Percentiles rank a stretch among this genome's conserved stretches.
phyloP scores from a whole-genome alignment of 2,113 vertebrate species.

The Ctenodactylus gundi region DNA sequence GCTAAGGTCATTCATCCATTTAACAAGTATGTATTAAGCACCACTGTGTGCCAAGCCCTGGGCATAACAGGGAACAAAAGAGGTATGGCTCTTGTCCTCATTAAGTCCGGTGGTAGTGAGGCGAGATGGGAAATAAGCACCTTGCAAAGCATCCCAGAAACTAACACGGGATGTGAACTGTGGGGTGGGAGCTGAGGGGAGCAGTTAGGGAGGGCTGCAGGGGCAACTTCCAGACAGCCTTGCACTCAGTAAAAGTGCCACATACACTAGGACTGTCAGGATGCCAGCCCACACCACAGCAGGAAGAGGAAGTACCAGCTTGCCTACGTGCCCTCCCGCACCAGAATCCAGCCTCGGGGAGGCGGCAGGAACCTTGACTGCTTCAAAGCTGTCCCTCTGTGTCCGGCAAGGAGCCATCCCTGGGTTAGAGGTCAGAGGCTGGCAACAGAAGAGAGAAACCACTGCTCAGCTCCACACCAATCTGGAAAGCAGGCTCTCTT shows the following conservation, averaged over 20 bases:
- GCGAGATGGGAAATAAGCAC: background rate
- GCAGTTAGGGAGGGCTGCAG: no score
- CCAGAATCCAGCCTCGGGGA: background rate
- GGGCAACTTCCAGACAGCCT: background rate
- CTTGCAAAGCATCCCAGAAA: background rate
- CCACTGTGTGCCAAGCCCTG: background rate
- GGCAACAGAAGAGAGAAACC: fast-evolving
- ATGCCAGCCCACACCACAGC: fast-evolving
- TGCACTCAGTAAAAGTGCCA: background rate
- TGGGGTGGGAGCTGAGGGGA: background rate
- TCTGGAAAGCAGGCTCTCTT: background rate
- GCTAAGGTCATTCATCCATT: background rate
- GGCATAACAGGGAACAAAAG: background rate
- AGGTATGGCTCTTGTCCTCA: background rate
- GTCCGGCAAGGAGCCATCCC: background rate
- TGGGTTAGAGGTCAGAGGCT: background rate
- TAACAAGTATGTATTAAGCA: background rate
- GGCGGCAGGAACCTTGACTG: background rate
- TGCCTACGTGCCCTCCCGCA: no score
- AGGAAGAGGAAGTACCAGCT: background rate
- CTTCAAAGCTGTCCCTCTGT: background rate
- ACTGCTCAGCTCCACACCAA: background rate
- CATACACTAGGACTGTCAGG: no score
- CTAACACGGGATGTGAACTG: fast-evolving
- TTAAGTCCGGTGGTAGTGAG: background rate